These are phyloP conservation scores for Agrotis exclamationis DNA, from an alignment of 2,888 invertebrate species.

Conservation along the genomic window DNA sequence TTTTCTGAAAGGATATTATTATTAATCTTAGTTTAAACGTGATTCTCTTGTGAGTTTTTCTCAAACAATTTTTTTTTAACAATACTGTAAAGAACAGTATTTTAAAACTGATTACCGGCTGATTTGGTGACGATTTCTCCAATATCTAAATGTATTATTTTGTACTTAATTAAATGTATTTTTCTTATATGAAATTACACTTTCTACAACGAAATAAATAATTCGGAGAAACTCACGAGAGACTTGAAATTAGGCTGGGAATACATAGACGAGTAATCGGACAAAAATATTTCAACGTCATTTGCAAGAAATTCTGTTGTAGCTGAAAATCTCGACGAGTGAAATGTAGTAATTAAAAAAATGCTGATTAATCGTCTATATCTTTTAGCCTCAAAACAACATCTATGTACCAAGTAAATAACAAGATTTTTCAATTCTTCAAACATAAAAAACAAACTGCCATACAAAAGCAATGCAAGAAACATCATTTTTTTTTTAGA, in stretches of 20 bases:
- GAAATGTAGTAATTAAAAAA: too few species aligned
- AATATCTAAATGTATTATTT: constrained; percentile 24
- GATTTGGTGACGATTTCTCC: not conserved
- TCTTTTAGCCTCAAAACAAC: not conserved
- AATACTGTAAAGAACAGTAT: constrained; percentile 4
- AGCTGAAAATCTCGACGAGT: not conserved
- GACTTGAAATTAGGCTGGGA: constrained; percentile 17
- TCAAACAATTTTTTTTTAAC: not conserved
- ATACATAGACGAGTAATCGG: constrained; percentile 5
- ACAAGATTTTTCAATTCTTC: not conserved
- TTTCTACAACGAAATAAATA: constrained; percentile 39
- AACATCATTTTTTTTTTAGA: not conserved
- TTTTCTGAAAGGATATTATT: constrained; percentile 34
- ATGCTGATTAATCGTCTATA: constrained; percentile 20
- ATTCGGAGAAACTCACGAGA: constrained; percentile 46
- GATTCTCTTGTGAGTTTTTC: constrained; percentile 55
- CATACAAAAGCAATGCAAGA: constrained; percentile 20
- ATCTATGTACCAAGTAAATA: constrained; percentile 28
- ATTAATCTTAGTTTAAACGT: constrained; percentile 34
- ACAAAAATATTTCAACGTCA: not conserved
- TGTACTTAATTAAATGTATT: constrained; percentile 52
- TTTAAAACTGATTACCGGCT: constrained; percentile 9
- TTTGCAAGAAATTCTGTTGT: not conserved
- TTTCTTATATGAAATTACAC: constrained; percentile 1
- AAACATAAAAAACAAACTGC: not conserved